A percentile compares a stretch with the other conserved stretches of the same genome.
Evolutionary conservation across 2,113 vertebrate species (phyloP).

Genomic region (Crypturellus undulatus): DNA sequence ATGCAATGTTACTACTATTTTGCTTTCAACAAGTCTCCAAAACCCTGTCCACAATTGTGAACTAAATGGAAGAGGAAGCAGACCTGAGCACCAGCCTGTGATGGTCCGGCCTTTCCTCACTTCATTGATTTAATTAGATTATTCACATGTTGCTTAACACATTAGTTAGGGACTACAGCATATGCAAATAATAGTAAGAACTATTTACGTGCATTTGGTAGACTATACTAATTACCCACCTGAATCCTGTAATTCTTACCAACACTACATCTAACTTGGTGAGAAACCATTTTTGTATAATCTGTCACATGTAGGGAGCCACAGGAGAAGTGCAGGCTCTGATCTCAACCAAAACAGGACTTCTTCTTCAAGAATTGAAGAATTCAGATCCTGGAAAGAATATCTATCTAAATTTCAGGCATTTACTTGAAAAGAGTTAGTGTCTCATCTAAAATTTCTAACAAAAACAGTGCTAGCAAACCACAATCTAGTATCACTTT

Average conservation of each 20-base stretch:
- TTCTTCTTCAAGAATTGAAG: conserved; percentile 73
- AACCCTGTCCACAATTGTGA: neutral
- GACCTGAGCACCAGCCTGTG: neutral
- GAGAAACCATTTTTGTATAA: conserved; percentile 79
- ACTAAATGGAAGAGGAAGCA: neutral
- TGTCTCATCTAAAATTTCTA: neutral
- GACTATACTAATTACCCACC: conserved; percentile 64
- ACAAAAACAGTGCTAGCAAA: neutral
- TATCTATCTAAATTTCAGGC: neutral
- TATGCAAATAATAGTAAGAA: neutral
- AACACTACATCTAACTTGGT: conserved; percentile 81
- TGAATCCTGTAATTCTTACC: conserved; percentile 83
- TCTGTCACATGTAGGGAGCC: conserved; percentile 83
- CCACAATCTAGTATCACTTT: neutral
- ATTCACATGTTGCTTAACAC: neutral
- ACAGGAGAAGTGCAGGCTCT: conserved; percentile 82
- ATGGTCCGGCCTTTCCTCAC: neutral
- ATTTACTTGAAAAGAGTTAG: neutral
- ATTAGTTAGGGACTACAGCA: neutral
- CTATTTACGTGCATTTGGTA: neutral
- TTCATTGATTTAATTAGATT: neutral
- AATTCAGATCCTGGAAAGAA: conserved; percentile 71
- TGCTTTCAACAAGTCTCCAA: neutral
- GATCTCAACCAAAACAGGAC: conserved; percentile 84
- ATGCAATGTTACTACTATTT: too few species aligned